Conservation (phyloP, 2,888 invertebrate species). For the Thereva unica region DNA sequence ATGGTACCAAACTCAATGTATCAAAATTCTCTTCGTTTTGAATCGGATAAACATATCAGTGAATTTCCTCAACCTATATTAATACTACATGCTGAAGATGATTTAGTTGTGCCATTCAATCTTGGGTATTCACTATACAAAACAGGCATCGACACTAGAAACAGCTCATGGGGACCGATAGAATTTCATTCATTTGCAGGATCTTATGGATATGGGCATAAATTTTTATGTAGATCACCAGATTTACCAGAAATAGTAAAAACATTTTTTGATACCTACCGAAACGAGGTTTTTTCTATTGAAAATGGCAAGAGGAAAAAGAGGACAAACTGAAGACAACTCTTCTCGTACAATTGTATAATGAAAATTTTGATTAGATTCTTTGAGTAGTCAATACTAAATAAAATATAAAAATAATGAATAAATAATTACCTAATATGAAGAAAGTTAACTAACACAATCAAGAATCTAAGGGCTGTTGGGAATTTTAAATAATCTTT, state of each 20-base stretch:
- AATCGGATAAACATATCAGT: constrained; percentile 74
- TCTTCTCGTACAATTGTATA: too few species aligned
- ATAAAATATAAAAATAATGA: too few species aligned
- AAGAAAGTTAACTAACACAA: too few species aligned
- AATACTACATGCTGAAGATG: constrained; percentile 91
- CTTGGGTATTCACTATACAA: constrained; percentile 77
- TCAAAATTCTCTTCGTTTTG: constrained; percentile 73
- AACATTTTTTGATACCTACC: constrained; percentile 61
- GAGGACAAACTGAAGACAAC: not conserved
- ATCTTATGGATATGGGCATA: constrained; percentile 75
- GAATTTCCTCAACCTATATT: constrained; percentile 73
- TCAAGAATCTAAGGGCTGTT: too few species aligned
- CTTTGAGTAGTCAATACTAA: too few species aligned
- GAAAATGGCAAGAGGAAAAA: not conserved
- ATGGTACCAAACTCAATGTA: constrained; percentile 80
- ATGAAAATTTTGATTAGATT: too few species aligned
- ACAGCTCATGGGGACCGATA: constrained; percentile 64
- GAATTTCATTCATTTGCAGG: constrained; percentile 74
- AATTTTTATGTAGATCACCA: constrained; percentile 78
- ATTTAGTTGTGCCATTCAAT: constrained; percentile 79
- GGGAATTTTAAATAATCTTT: too few species aligned
- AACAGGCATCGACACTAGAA: constrained; percentile 64
- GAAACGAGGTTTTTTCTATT: constrained; percentile 50
- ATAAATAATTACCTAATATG: too few species aligned
- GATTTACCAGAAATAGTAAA: constrained; percentile 71